Evolutionary conservation across 2,888 invertebrate species (phyloP), one percentile per base, ranked within the genome.

Genomic region (Imbricaverruca yamaguchii): DNA sequence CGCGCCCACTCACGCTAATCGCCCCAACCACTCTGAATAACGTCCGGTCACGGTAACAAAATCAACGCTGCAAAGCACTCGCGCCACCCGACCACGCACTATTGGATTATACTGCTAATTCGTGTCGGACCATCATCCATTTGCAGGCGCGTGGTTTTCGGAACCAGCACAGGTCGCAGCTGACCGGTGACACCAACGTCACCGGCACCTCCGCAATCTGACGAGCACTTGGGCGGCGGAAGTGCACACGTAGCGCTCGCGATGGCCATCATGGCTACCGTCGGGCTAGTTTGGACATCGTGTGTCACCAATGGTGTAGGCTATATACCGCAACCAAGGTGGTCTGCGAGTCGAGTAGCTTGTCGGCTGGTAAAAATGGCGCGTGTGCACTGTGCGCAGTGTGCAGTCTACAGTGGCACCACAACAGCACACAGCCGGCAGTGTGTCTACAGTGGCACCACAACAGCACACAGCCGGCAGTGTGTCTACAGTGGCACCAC

Each of bases 1-100:
- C 87, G 87, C 88, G 56, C 86, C 86, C 1, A 85, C 86, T 69
- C 85, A 85, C 81, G 86, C 65, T 65, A 65, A 65, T 65, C 65
- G 23, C n/a, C 65, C 10, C 23, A 13, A 18, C 18, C 65, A 65
- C 65, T 23, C 65, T n/a, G n/a, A n/a, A 8, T 65, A 65, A 65
- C n/a, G 65, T n/a, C 65, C 10, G n/a, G 7, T 0, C n/a, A n/a
- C 65, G 65, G n/a, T 65, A 65, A 65, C 65, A 65, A 65, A 65
- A 65, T 65, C n/a, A 65, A 10, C 65, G 65, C 7, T 39, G 39
- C 65, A 18, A 61, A 13, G 61, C 61, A 7, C 18, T 18, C 61
- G 61, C 18, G 61, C 18, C 61, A 18, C 61, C 18, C 61, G 61
- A 18, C 18, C 61, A 39, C 39, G 61, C 18, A 18, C 61, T 18